Evolutionary conservation across 2,888 invertebrate species (phyloP).

Genomic region (Dioctria linearis): DNA sequence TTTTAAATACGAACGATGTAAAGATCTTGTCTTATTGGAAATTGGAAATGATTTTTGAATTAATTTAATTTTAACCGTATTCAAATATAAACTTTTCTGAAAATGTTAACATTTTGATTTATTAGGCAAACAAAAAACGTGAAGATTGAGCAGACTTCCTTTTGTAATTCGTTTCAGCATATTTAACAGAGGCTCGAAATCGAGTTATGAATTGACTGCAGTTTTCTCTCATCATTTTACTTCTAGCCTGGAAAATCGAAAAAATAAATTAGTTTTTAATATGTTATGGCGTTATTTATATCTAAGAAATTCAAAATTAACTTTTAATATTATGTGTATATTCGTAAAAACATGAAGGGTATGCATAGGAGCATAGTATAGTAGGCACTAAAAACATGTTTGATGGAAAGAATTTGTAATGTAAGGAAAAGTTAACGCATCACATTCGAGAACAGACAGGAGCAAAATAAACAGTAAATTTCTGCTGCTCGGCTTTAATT

Average conservation of each 20-base stretch:
- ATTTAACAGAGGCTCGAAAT: neutral
- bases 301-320: no score
- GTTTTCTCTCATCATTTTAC: neutral
- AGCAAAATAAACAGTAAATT: no score
- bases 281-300: neutral
- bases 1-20: slow-evolving; percentile 85
- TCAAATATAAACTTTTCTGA: neutral
- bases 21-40: slow-evolving; percentile 83
- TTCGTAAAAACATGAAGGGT: no score
- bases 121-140: slow-evolving; percentile 2
- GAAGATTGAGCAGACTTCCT: neutral
- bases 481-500: no score
- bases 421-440: no score
- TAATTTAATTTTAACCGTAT: slow-evolving; percentile 61
- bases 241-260: neutral
- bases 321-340: no score
- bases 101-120: slow-evolving; percentile 6
- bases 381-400: no score
- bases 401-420: no score
- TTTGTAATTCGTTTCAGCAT: no score
- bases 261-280: neutral
- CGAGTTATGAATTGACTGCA: neutral
- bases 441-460: no score
- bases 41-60: slow-evolving; percentile 70
- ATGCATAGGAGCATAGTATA: no score